A percentile compares a stretch with the other conserved stretches of the same genome.
These are phyloP conservation scores for Sphenopsis melanotis DNA, from an alignment of 2,797 vertebrate species.

Conservation along the genomic window DNA sequence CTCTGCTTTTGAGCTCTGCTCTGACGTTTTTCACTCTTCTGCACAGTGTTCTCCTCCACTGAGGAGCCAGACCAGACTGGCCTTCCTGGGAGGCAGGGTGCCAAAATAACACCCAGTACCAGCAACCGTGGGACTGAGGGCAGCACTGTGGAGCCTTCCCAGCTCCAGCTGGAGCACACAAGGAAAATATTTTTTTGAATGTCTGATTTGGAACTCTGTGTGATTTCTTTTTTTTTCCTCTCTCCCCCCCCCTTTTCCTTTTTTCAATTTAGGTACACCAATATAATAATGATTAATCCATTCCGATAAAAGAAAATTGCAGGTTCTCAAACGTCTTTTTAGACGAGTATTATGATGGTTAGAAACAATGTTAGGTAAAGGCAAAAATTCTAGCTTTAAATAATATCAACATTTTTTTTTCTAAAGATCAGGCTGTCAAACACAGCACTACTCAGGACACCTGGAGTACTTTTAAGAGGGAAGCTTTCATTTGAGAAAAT, in stretches of 20 bases:
- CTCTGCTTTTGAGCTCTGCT: background rate
- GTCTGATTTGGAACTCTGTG: background rate
- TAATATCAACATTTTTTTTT: background rate
- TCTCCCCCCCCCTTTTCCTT: background rate
- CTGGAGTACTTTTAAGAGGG: background rate
- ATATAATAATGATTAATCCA: background rate
- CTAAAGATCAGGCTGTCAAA: background rate
- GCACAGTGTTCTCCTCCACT: background rate
- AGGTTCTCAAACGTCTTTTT: background rate
- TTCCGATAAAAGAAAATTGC: background rate
- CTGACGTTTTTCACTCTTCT: background rate
- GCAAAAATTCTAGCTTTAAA: background rate
- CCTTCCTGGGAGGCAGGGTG: background rate
- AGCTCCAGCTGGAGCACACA: background rate
- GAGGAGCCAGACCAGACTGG: background rate
- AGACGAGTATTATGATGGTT: background rate
- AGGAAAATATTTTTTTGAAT: background rate
- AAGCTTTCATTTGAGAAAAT: background rate
- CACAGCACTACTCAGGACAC: background rate
- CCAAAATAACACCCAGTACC: slow-evolving; percentile 15
- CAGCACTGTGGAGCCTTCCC: background rate
- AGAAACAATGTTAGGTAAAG: background rate
- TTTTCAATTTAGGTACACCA: background rate
- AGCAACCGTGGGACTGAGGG: background rate
- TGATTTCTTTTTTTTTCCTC: background rate